Conservation (phyloP, 2,888 invertebrate genomes). For the Macroteleia sp. region DNA sequence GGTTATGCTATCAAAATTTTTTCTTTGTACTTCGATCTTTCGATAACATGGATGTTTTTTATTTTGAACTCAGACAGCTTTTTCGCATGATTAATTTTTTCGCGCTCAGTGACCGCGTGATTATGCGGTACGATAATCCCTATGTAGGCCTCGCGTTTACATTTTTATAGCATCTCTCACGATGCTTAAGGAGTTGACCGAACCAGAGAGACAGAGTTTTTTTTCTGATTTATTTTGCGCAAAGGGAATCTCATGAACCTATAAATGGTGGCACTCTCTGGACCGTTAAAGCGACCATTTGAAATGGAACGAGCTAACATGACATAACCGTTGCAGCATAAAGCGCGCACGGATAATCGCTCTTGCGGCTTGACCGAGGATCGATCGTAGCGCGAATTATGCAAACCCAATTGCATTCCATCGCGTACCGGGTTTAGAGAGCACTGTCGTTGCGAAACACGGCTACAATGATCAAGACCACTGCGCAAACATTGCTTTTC, state of each 20-base stretch:
- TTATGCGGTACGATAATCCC: conserved; percentile 73
- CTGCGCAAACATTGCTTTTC: conserved; percentile 55
- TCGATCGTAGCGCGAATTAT: conserved; percentile 77
- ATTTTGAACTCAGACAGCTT: conserved; percentile 60
- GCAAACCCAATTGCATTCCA: conserved; percentile 78
- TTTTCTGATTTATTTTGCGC: conserved; percentile 24
- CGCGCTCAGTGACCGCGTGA: conserved; percentile 79
- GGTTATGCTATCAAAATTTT: no score
- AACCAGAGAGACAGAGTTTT: conserved; percentile 19
- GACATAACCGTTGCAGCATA: conserved; percentile 69
- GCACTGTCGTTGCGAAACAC: conserved; percentile 33
- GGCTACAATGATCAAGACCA: conserved; percentile 50
- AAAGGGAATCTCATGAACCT: background rate
- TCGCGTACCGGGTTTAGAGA: conserved; percentile 39
- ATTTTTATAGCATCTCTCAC: conserved; percentile 68
- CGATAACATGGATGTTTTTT: no score
- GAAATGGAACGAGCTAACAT: conserved; percentile 56
- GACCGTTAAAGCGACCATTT: conserved; percentile 25
- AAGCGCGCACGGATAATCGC: conserved; percentile 66
- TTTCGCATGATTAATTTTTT: conserved; percentile 77
- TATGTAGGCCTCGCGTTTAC: conserved; percentile 69
- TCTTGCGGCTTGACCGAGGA: conserved; percentile 67
- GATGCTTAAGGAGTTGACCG: conserved; percentile 34
- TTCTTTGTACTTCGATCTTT: no score
- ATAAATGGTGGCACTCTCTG: conserved; percentile 27